These are phyloP conservation scores for Pegoplata infirma DNA, from an alignment of 2,888 invertebrate species.

Conservation along the genomic window DNA sequence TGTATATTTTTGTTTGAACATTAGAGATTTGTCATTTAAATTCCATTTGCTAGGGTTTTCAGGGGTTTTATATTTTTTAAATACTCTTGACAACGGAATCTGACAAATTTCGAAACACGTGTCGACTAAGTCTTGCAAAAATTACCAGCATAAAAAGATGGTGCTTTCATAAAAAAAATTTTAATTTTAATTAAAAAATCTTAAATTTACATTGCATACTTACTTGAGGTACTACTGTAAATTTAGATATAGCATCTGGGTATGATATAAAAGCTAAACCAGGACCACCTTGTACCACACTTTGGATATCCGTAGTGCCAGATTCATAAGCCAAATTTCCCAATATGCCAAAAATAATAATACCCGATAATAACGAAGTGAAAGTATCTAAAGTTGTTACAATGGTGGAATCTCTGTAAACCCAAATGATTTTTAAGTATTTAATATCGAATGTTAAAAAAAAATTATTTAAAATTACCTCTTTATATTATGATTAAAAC, in stretches of 20 bases:
- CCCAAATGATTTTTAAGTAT: not conserved
- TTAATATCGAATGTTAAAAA: not conserved
- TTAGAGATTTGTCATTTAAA: too few relatives aligned
- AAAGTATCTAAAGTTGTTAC: slow-evolving; percentile 90
- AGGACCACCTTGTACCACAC: slow-evolving; percentile 85
- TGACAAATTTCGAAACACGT: too few relatives aligned
- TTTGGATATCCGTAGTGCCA: slow-evolving; percentile 80
- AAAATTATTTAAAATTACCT: slow-evolving; percentile 75
- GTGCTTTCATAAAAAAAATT: too few relatives aligned
- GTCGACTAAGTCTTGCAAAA: too few relatives aligned
- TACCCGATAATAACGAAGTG: slow-evolving; percentile 88
- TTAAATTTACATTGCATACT: too few relatives aligned
- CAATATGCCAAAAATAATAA: slow-evolving; percentile 89
- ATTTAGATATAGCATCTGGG: slow-evolving; percentile 80
- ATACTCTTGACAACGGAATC: too few relatives aligned
- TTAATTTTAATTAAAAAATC: too few relatives aligned
- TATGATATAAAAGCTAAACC: too few relatives aligned
- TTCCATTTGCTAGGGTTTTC: too few relatives aligned
- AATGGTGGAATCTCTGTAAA: slow-evolving; percentile 86
- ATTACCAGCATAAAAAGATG: too few relatives aligned
- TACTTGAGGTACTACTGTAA: slow-evolving; percentile 79
- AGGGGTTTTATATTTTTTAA: too few relatives aligned
- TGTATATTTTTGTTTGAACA: too few relatives aligned
- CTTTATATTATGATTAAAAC: slow-evolving; percentile 81
- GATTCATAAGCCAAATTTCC: slow-evolving; percentile 87